These are phyloP conservation scores for Tineola bisselliella DNA, from an alignment of 2,888 invertebrate species.

Conservation along the genomic window DNA sequence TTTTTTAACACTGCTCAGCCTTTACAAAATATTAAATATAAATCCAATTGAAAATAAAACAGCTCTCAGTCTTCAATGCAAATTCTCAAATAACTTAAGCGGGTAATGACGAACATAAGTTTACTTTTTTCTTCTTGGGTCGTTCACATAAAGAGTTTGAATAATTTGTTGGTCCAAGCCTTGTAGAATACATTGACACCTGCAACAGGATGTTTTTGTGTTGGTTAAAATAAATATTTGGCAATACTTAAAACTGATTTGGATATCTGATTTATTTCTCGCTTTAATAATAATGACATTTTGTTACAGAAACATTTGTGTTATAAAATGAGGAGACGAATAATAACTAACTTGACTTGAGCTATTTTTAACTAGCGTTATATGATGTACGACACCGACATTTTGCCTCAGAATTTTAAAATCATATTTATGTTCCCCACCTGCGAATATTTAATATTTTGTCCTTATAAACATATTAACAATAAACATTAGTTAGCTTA, in stretches of 20 bases:
- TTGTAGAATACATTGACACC: not conserved
- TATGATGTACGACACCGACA: too few relatives aligned
- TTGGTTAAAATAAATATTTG: not conserved
- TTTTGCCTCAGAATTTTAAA: too few relatives aligned
- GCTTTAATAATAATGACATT: too few relatives aligned
- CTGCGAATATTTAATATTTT: not conserved
- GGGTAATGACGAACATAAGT: not conserved
- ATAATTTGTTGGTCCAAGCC: not conserved
- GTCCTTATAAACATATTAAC: not conserved
- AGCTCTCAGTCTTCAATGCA: not conserved
- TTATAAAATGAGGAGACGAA: too few relatives aligned
- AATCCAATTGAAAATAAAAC: not conserved
- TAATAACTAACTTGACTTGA: too few relatives aligned
- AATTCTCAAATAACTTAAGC: not conserved
- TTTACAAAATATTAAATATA: not conserved
- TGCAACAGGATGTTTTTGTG: slow-evolving; percentile 2
- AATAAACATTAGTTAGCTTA: not conserved
- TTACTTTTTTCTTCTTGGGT: not conserved
- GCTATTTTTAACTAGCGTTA: too few relatives aligned
- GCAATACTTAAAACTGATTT: not conserved
- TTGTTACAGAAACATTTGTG: too few relatives aligned
- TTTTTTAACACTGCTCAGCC: too few relatives aligned
- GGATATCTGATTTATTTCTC: not conserved
- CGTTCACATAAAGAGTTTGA: not conserved
- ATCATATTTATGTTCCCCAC: not conserved